Evolutionary conservation across 2,113 vertebrate genomes (phyloP).

Genomic region (Cyrtonyx montezumae): DNA sequence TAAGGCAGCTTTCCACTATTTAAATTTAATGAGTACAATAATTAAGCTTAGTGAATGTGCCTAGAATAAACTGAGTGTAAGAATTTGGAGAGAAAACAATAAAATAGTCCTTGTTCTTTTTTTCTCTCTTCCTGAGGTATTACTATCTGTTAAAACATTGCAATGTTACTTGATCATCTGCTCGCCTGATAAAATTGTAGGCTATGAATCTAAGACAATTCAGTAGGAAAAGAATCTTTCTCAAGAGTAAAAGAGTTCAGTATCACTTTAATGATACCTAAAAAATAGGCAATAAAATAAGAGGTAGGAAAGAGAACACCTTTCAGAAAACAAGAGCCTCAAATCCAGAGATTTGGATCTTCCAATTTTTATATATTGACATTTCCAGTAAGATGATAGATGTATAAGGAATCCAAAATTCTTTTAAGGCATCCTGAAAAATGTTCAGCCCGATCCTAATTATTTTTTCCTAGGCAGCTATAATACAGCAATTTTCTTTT

Average conservation of each 20-base stretch:
- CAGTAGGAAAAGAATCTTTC: not conserved
- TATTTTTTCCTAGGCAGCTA: not conserved
- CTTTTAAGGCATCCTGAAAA: not conserved
- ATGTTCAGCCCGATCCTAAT: fast-evolving
- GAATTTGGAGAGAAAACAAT: not conserved
- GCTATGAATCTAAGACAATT: not conserved
- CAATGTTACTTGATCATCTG: not conserved
- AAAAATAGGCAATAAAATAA: not conserved
- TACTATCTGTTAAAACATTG: not conserved
- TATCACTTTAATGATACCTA: not conserved
- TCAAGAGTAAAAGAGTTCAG: not conserved
- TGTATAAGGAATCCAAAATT: not conserved
- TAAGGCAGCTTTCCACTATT: not conserved
- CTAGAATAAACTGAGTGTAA: not conserved
- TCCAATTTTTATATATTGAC: not conserved
- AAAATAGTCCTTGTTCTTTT: not conserved
- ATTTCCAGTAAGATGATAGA: not conserved
- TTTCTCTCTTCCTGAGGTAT: not conserved
- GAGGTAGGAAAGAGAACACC: not conserved
- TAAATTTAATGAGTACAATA: not conserved
- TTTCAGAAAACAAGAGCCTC: not conserved
- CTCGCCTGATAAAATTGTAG: not conserved
- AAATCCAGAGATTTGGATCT: not conserved
- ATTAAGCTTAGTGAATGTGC: not conserved
- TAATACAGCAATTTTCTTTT: not conserved